Conservation (phyloP, 2,113 vertebrate genomes). For the Takifugu bimaculatus region DNA sequence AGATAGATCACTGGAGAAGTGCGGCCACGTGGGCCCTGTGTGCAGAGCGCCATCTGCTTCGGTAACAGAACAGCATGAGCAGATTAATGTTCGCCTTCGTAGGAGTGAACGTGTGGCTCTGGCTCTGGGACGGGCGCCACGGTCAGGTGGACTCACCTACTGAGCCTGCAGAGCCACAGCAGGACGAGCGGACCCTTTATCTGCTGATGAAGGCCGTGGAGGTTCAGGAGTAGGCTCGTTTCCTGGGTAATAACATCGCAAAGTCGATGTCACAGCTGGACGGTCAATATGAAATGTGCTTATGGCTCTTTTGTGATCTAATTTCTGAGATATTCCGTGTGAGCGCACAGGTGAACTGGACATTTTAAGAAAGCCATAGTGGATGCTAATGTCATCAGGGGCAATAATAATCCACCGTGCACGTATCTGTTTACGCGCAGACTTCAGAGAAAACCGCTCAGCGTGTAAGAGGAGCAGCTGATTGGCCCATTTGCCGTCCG, state of each 20-base stretch:
- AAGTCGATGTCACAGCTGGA: conserved; percentile 14
- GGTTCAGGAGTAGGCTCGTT: conserved; percentile 21
- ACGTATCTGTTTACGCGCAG: conserved; percentile 42
- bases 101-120: conserved; percentile 51
- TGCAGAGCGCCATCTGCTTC: conserved; percentile 69
- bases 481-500: conserved; percentile 26
- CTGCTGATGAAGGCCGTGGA: conserved; percentile 23
- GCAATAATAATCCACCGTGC: neutral
- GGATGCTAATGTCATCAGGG: conserved; percentile 42
- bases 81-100: conserved; percentile 64
- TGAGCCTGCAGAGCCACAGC: conserved; percentile 39
- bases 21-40: conserved; percentile 45
- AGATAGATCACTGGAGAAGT: conserved; percentile 3
- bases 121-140: conserved; percentile 43
- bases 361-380: conserved; percentile 27
- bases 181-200: conserved; percentile 2
- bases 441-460: conserved; percentile 36
- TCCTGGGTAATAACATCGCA: conserved; percentile 34
- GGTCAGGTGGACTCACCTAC: conserved; percentile 42
- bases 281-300: conserved; percentile 41
- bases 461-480: conserved; percentile 37
- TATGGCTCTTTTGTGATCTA: conserved; percentile 27
- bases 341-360: conserved; percentile 20
- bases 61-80: conserved; percentile 52
- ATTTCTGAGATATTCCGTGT: conserved; percentile 16